Percentiles rank a stretch among this genome's conserved stretches.
Conservation (phyloP, 2,888 invertebrate species). For the Rhaphigaster nebulosa region DNA sequence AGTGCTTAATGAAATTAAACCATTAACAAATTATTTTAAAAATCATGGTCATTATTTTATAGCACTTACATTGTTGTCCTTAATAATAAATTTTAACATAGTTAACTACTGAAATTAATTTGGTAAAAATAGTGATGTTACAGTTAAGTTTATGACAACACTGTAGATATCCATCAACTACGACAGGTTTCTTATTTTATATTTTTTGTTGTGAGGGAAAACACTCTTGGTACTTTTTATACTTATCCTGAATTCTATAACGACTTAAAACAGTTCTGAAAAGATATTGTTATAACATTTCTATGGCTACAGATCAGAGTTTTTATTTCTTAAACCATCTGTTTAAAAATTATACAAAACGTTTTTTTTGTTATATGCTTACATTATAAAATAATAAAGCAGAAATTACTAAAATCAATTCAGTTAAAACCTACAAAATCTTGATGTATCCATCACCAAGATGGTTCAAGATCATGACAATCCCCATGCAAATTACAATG, state of each 20-base stretch:
- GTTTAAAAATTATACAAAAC: background rate
- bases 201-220: background rate
- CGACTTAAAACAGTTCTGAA: background rate
- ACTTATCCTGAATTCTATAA: background rate
- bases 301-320: background rate
- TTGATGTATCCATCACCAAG: slow-evolving; percentile 10
- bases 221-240: slow-evolving; percentile 39
- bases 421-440: background rate
- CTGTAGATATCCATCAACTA: background rate
- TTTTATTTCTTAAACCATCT: background rate
- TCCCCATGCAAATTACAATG: slow-evolving; percentile 17
- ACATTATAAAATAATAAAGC: background rate
- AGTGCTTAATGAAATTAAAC: slow-evolving; percentile 29
- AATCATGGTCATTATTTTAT: slow-evolving; percentile 22
- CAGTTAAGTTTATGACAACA: background rate
- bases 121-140: background rate
- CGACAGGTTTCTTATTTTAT: background rate
- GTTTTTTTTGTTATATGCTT: background rate
- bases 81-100: background rate
- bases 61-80: slow-evolving; percentile 1
- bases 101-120: background rate
- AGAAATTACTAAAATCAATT: background rate
- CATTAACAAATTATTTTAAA: slow-evolving; percentile 28
- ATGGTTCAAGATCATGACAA: slow-evolving; percentile 52
- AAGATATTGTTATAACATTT: background rate